phyloP scores from a whole-genome alignment of 2,113 vertebrate genomes.

The Seriola aureovittata region DNA sequence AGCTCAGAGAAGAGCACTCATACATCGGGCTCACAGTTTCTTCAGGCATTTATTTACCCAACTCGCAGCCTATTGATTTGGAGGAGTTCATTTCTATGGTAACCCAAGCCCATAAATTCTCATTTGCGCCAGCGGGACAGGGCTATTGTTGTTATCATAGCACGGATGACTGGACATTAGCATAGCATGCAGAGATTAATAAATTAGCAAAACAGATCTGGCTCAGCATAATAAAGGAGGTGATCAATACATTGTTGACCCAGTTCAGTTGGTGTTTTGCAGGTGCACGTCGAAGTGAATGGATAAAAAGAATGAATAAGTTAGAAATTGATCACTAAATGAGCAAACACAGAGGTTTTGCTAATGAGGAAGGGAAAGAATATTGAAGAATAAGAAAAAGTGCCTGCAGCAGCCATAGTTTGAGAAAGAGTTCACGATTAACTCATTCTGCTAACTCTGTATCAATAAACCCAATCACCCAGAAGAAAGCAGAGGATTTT shows the following conservation, averaged over 20 bases:
- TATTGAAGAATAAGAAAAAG: constrained; percentile 21
- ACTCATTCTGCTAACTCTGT: constrained; percentile 28
- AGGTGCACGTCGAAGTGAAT: constrained; percentile 38
- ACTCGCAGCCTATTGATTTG: constrained; percentile 71
- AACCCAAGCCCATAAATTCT: constrained; percentile 73
- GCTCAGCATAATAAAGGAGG: constrained; percentile 56
- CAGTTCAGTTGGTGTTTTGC: constrained; percentile 51
- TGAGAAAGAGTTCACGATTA: constrained; percentile 15
- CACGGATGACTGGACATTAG: constrained; percentile 71
- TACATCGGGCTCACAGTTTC: constrained; percentile 45
- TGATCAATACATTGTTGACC: constrained; percentile 67
- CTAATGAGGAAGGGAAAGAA: constrained; percentile 46
- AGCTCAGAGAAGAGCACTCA: constrained; percentile 35
- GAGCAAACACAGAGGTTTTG: constrained; percentile 56
- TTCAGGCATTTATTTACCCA: constrained; percentile 60
- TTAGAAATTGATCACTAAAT: constrained; percentile 62
- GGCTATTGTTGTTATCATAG: constrained; percentile 63
- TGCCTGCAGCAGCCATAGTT: constrained; percentile 34
- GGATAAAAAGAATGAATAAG: constrained; percentile 27
- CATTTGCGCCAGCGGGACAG: constrained; percentile 63
- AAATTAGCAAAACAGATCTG: constrained; percentile 76
- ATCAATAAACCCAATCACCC: constrained; percentile 14
- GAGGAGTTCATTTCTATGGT: constrained; percentile 71
- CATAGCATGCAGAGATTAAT: constrained; percentile 71
- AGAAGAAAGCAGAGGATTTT: constrained; percentile 9